Evolutionary conservation across 2,797 vertebrate genomes (phyloP), one percentile per base, ranked within the genome.

Genomic region (Neoniphon sammara): DNA sequence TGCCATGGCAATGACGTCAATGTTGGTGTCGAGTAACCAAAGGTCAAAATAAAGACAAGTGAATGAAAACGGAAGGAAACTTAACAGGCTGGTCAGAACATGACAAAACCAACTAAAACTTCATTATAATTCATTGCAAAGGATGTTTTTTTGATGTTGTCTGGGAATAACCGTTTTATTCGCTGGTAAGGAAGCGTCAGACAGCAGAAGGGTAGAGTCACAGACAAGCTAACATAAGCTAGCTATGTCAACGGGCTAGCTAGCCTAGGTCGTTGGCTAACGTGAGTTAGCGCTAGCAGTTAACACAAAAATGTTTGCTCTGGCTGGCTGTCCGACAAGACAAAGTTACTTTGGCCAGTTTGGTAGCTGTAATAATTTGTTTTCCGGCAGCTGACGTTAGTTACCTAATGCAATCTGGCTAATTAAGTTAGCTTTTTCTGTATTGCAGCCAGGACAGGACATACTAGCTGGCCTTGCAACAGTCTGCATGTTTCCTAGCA

Each of bases 11-110:
- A 91, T 94, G 93, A 94, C 93, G 93, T 94, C 93, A 94, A 90
- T 89, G 91, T 93, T 91, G 90, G 93, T 94, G 93, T 94, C 91
- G 91, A 89, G 92, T 94, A 94, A 93, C 93, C 91, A 92, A 94
- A 94, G 93, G 93, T 93, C 93, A 94, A 93, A 93, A 90, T 93
- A 91, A 93, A 93, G 91, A 91, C 91, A 92, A 92, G 91, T 91
- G 91, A 91, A 92, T 91, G 86, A 82, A 93, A 91, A 91, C 89
- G 92, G 91, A 91, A 92, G 91, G 87, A 86, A 91, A 91, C 87
- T 90, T 91, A 85, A 66, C 81, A 72, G 81, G 87, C 87, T 75
- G 81, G 65, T 73, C 68, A n/a, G 36, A 84, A 82, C 77, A 58
- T 5, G 25, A 57, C 27, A n/a, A 15, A 69, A 73, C 54, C 70